Base-by-base conservation (phyloP, 1,140 invertebrate species). In the Trachymyrmex septentrionalis region DNA sequence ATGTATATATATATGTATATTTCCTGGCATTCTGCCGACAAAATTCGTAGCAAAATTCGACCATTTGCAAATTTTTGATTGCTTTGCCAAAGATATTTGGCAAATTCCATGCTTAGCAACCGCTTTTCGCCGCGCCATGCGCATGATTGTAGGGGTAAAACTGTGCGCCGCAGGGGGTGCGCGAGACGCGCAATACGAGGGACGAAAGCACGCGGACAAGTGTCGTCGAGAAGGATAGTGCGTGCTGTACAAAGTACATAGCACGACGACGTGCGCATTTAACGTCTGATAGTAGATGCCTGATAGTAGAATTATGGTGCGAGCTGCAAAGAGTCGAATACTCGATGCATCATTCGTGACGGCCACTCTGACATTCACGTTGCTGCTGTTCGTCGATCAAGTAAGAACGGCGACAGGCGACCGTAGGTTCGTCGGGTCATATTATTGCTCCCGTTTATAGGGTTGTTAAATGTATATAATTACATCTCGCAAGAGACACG, bases 371-470 rank as follows among this genome's bases (percentile, higher is more conserved):
- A 91, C 90, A 30, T 61, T 85, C 53, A 63, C 55, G 38, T 44
- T 84, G 50, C 73, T 90, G 81, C 53, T 81, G 69, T 57, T 90
- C 61, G 86, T 90, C 77, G 87, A 90, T 86, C 89, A 91, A 91
- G 87, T 91, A 91, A 91, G 90, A 82, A 73, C 61, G 63, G 19
- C 59, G 81, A 73, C 16, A 59, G 73, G 59, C 59, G 27, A 0
- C 27, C 14, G 34, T 38, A 24, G 10, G 21, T 59, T 3, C 12
- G 2, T 57, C 30, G 9, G 44, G 9, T 19, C 4, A 10, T 19
- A 1, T 21, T 24, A 16, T 24, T 34, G n/a, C 5, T 80, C 21
- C 24, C 12, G 0, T 12, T 3, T 2, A 14, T 19, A 44, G 30
- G 6, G 16, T 9, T 38, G 7, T 38, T 38, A 14, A n/a, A n/a